Evolutionary conservation across 2,797 vertebrate species (phyloP).

Genomic region (Alauda arvensis): DNA sequence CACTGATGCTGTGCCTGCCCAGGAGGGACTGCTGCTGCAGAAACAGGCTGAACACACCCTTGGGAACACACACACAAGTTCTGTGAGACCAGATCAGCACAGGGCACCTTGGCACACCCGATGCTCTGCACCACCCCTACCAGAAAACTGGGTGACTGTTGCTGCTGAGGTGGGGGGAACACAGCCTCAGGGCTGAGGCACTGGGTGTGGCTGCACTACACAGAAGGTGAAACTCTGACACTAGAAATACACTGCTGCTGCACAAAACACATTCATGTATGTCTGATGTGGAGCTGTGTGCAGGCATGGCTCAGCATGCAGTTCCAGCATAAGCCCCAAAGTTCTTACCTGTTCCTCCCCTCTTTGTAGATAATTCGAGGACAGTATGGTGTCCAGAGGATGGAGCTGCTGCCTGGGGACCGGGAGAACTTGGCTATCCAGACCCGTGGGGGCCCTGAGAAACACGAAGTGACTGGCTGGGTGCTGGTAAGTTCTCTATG

Average conservation of each 20-base stretch:
- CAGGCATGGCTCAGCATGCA: neutral
- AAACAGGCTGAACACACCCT: neutral
- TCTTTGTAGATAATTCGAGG: conserved; percentile 63
- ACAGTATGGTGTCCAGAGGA: conserved; percentile 73
- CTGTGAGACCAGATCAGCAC: neutral
- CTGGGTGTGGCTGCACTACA: neutral
- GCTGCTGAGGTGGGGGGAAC: neutral
- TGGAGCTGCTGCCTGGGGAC: conserved; percentile 88
- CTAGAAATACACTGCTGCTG: neutral
- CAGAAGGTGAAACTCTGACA: neutral
- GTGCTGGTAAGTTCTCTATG: conserved; percentile 81
- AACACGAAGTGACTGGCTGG: conserved; percentile 93
- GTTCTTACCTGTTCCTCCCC: neutral
- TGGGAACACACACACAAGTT: accelerated
- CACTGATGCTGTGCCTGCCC: neutral
- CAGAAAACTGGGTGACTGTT: neutral
- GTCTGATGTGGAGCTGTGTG: neutral
- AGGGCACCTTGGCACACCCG: neutral
- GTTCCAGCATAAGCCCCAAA: neutral
- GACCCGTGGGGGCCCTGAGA: conserved; percentile 90
- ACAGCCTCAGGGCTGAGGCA: neutral
- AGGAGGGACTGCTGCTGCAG: neutral
- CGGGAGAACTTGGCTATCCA: conserved; percentile 90
- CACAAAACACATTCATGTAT: neutral
- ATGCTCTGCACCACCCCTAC: accelerated